Evolutionary conservation across 2,113 vertebrate species (phyloP).

Genomic region (Brachypteracias leptosomus): DNA sequence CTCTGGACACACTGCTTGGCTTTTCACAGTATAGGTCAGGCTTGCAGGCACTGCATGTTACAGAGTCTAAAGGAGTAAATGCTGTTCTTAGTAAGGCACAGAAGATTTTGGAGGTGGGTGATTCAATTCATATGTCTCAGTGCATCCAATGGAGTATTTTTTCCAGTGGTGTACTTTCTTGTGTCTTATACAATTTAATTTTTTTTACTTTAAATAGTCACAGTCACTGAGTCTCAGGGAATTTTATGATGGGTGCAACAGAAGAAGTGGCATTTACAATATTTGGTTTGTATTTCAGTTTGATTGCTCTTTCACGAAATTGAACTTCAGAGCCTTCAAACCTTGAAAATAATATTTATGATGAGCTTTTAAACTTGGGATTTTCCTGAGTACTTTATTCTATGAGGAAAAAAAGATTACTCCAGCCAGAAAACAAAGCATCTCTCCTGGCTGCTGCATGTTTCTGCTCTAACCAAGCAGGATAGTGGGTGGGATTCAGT

Average conservation of each 20-base stretch:
- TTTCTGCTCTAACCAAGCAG: background rate
- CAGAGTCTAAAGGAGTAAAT: background rate
- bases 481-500: background rate
- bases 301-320: background rate
- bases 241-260: background rate
- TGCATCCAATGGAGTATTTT: background rate
- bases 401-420: background rate
- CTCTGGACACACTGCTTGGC: background rate
- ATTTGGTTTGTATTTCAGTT: background rate
- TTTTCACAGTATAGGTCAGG: background rate
- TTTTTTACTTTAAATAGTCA: background rate
- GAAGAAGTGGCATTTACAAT: background rate
- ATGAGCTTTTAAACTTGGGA: background rate
- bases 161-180: background rate
- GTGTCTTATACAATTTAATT: background rate
- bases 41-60: background rate
- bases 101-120: background rate
- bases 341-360: background rate
- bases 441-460: background rate
- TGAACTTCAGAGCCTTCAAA: background rate
- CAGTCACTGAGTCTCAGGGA: background rate
- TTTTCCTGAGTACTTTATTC: background rate
- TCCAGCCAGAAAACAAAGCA: background rate
- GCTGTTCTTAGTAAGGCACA: background rate
- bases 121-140: background rate